Evolutionary conservation across 2,888 invertebrate species (phyloP), one percentile per base, ranked within the genome.

Genomic region (Volucella inanis): DNA sequence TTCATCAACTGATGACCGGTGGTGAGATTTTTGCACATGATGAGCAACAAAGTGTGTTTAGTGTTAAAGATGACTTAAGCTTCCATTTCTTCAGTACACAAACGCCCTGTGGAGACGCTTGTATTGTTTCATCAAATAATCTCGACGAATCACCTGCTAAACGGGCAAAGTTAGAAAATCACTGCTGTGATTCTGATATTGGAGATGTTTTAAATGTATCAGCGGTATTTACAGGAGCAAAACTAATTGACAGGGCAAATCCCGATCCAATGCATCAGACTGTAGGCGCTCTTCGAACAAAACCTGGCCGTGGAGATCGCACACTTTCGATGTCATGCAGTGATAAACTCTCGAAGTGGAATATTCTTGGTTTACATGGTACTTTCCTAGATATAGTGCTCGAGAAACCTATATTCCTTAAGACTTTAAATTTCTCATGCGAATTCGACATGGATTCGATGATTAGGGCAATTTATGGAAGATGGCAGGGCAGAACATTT

Each of bases 271-370:
- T 93, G 87, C 96, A 96, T 90, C 97, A 97, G 90, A 90, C 93
- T 57, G 90, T 95, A 12, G 96, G 97, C 39, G 94, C 94, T 88
- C 93, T 97, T 10, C 93, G 98, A 75, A 97, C 95, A 0, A 98
- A 98, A 92, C 98, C 98, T 39, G 98, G 98, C 0, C 93, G 98
- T 89, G 98, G 98, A 0, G 96, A 97, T 90, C 95, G 95, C 61
- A 98, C 98, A 0, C 91, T 96, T 52, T 98, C 98, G 10, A 95
- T 98, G 88, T 98, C 98, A 0, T 99, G 98, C 91, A 98, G 98
- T 91, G 98, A 99, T 92, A 99, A 99, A 93, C 93, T 99, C 12
- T 95, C 97, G 2, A 95, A 95, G 89, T 99, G 98, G 98, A 95
- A 96, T 89, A 93, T 96, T 81, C 90, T 97, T 43, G 98, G 98